Evolutionary conservation across 2,888 invertebrate species (phyloP).

Genomic region (Pogonocherus hispidulus): DNA sequence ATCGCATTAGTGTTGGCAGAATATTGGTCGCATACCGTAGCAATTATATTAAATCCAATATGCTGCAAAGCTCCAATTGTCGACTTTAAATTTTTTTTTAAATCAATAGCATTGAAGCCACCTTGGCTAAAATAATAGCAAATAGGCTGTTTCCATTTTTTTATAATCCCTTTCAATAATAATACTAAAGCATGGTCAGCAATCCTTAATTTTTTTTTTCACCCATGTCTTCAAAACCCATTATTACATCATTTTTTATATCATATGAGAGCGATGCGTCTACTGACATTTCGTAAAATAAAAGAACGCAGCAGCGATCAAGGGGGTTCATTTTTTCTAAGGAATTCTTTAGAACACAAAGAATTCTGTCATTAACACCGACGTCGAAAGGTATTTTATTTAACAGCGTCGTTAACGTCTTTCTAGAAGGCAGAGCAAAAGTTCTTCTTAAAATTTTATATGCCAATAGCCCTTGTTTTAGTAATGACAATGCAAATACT

Average conservation of each 20-base stretch:
- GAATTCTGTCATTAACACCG: not conserved
- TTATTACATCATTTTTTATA: not conserved
- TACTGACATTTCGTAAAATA: slow-evolving; percentile 1
- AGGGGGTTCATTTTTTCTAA: not conserved
- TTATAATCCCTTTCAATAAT: not conserved
- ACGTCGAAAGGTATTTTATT: not conserved
- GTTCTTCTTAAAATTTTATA: not conserved
- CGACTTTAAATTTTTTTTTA: not conserved
- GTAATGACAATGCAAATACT: not conserved
- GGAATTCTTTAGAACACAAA: not conserved
- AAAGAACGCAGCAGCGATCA: not conserved
- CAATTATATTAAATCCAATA: not conserved
- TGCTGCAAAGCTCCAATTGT: not conserved
- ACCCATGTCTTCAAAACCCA: not conserved
- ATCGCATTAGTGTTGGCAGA: not conserved
- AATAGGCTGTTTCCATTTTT: slow-evolving; percentile 1
- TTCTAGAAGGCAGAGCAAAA: not conserved
- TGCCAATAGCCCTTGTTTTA: too few relatives aligned
- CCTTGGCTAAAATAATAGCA: slow-evolving; percentile 1
- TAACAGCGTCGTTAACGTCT: not conserved
- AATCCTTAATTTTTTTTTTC: not conserved
- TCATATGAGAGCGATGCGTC: not conserved
- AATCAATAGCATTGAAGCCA: not conserved
- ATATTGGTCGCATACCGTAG: not conserved
- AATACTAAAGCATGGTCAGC: slow-evolving; percentile 1